Percentiles rank a stretch among this genome's conserved stretches.
These are phyloP conservation scores for Sardina pilchardus DNA, from an alignment of 2,113 vertebrate genomes.

Conservation along the genomic window DNA sequence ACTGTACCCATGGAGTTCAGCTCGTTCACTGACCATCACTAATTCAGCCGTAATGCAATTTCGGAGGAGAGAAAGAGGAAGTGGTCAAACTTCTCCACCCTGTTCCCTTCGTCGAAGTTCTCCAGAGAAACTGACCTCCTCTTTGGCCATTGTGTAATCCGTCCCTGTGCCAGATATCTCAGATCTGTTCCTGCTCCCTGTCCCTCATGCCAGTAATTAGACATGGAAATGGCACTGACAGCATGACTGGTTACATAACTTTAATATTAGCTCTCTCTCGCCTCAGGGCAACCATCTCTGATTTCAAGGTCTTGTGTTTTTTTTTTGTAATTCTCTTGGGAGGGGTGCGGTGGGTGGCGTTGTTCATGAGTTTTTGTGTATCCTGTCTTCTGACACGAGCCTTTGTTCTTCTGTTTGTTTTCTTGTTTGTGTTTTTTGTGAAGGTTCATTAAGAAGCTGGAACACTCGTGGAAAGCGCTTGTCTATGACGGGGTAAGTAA, in stretches of 20 bases:
- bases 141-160: neutral
- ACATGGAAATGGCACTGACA: slow-evolving; percentile 11
- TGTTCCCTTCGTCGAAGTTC: neutral
- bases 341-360: neutral
- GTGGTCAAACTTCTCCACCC: neutral
- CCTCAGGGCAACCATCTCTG: neutral
- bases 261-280: neutral
- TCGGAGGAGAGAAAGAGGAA: neutral
- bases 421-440: slow-evolving; percentile 39
- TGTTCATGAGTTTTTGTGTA: neutral
- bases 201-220: slow-evolving; percentile 1
- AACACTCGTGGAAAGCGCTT: slow-evolving; percentile 98
- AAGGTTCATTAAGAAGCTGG: slow-evolving; percentile 97
- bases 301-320: slow-evolving; percentile 1
- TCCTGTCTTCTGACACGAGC: neutral
- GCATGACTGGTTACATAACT: slow-evolving; percentile 3
- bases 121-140: neutral
- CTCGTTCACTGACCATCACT: neutral
- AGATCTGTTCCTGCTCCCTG: neutral
- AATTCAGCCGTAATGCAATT: neutral
- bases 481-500: slow-evolving; percentile 93
- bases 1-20: neutral
- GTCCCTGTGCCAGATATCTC: neutral
- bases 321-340: neutral
- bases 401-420: neutral